Evolutionary conservation across 2,797 vertebrate species (phyloP), one percentile per base, ranked within the genome.

Genomic region (Crax fasciolata): DNA sequence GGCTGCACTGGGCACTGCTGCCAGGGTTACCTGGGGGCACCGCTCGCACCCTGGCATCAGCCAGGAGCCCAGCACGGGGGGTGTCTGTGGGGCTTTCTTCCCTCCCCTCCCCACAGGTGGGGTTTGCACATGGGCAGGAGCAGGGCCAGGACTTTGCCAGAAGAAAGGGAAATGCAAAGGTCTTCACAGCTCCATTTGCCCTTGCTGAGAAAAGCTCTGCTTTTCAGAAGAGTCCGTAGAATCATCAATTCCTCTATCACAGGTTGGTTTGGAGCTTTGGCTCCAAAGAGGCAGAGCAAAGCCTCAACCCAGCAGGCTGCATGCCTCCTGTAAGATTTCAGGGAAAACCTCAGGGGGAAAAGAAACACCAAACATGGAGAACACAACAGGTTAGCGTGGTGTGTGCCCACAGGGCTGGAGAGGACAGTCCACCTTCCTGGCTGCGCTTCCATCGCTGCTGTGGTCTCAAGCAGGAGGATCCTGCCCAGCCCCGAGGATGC

Each of bases 41-140:
- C 11, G 19, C 38, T 32, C 0, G 0, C 11, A 48, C 30, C 14
- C 13, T 4, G 2, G 35, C 28, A 24, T 35, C 6, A 0, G 23
- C 13, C 8, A 3, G 7, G 11, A 41, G 41, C 78, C 52, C 7
- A 4, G n/a, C 3, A 2, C 1, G 0, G 7, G 20, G 2, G n/a
- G 8, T 27, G 17, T 14, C 39, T 18, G 8, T 14, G 39, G 61
- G 27, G 61, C 39, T 39, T 63, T 43, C 13, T 12, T 63, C 39
- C n/a, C n/a, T 16, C 27, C 78, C n/a, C 24, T 28, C 17, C 44
- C 27, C 24, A 52, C 27, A n/a, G 49, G 39, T 41, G 20, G 35
- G 35, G 38, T 38, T 83, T 39, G 35, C 18, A 44, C 11, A 2
- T 19, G 14, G 62, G 59, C 74, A 52, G 43, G 63, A 66, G 21